Evolutionary conservation across 1,140 invertebrate genomes (phyloP), one percentile per base, ranked within the genome.

Genomic region (Odontomachus brunneus): DNA sequence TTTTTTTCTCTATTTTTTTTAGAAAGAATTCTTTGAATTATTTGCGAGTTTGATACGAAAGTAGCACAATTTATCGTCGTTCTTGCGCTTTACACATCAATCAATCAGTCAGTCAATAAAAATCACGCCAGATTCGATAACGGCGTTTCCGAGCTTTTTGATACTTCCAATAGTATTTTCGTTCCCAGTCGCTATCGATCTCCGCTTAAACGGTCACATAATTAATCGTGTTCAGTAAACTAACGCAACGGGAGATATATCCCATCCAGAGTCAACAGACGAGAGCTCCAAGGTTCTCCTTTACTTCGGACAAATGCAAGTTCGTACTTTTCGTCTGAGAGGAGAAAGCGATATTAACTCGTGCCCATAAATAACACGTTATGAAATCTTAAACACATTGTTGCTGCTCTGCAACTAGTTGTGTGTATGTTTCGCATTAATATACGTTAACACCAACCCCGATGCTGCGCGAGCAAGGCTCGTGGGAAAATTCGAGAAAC

Each of bases 401-500:
- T 82, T 29, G 57, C 19, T 51, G 24, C n/a, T 63, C 15, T 14
- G 12, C 86, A 87, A 87, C 83, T 83, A 75, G 53, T 63, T 51
- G 38, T 66, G 51, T 75, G 26, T 86, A 60, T 24, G 7, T 38
- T 48, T 33, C 9, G 12, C 33, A 69, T 78, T 78, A 69, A 78
- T 80, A 72, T 44, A 51, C 62, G 57, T 67, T 78, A 83, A 86
- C 74, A 72, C 63, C 80, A 66, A 53, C 17, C 49, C 33, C 44
- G 12, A 53, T 66, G 51, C 59, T 66, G 71, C 53, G 26, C 69
- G 84, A 84, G 65, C 85, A 84, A 87, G 78, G 69, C 59, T 48
- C 75, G 69, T 60, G 75, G 83, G 85, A 87, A 84, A 80, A 76
- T 72, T 67, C 26, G 51, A 38, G 80, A 84, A 87, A 87, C 49